Conservation (phyloP, 2,888 invertebrate species). For the Scelioninae gen. 2 region DNA sequence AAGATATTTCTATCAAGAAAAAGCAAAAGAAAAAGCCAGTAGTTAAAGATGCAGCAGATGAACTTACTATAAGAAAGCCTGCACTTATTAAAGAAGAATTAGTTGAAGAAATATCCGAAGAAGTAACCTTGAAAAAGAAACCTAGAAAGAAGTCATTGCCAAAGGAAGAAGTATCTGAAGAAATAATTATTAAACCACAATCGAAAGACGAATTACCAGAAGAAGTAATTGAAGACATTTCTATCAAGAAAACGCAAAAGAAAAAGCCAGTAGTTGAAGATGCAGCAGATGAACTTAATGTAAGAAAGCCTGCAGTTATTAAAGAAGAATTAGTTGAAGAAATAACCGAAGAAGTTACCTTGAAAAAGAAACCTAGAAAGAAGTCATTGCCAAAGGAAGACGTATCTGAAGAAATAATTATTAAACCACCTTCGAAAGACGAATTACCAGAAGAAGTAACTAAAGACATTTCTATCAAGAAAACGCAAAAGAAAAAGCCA, state of each 20-base stretch:
- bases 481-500: slow-evolving; percentile 65
- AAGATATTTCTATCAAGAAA: slow-evolving; percentile 65
- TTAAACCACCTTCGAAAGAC: slow-evolving; percentile 64
- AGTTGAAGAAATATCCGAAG: slow-evolving; percentile 60
- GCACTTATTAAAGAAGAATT: slow-evolving; percentile 15
- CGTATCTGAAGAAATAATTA: slow-evolving; percentile 65
- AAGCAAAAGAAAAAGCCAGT: slow-evolving; percentile 65
- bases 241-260: slow-evolving; percentile 65
- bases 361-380: slow-evolving; percentile 67
- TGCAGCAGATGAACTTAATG: slow-evolving; percentile 64
- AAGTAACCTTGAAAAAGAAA: slow-evolving; percentile 66
- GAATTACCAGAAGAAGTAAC: slow-evolving; percentile 63
- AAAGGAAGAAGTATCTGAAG: slow-evolving; percentile 65
- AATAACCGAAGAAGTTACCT: slow-evolving; percentile 62
- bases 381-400: slow-evolving; percentile 65
- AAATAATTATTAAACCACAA: slow-evolving; percentile 67
- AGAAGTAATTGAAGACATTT: slow-evolving; percentile 63
- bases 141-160: slow-evolving; percentile 65
- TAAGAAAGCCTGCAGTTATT: slow-evolving; percentile 65
- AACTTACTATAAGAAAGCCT: slow-evolving; percentile 72
- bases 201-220: slow-evolving; percentile 60
- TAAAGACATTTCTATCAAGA: slow-evolving; percentile 64
- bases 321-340: slow-evolving; percentile 35
- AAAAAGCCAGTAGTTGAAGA: slow-evolving; percentile 64
- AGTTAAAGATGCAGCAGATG: slow-evolving; percentile 74